Evolutionary conservation across 2,797 vertebrate species (phyloP), one percentile per base, ranked within the genome.

Genomic region (Liparis tanakae): DNA sequence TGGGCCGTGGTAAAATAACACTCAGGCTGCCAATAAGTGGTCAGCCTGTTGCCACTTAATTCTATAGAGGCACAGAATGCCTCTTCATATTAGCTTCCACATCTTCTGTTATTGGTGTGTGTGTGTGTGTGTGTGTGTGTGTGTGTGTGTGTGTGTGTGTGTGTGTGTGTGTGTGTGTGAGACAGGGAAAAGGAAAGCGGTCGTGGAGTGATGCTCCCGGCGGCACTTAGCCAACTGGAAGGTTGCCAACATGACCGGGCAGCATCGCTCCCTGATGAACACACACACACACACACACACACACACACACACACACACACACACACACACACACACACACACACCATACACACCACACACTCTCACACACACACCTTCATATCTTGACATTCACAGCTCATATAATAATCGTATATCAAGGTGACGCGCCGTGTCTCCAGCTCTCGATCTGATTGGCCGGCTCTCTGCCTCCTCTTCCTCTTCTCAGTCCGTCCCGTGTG

Each of bases 11-110:
- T 84, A 86, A 89, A 87, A 86, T 81, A 86, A 87, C 83, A 88
- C 87, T 85, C 85, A 82, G 48, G 62, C 83, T 89, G 82, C 81
- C 87, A 85, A 87, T 87, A 90, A 80, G 80, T 66, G 78, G 75
- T 86, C 81, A 84, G 80, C 78, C 84, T 74, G 84, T 78, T 85
- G 85, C 83, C 86, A 87, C 82, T 90, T 89, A 89, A 90, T 92
- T 85, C 87, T 90, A 71, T 48, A 78, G 78, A 82, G 83, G 80
- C 67, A 75, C 76, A 81, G 80, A 80, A 78, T 72, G 65, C 61
- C 81, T 63, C 85, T 86, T 87, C 82, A 84, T 85, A 86, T 88
- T 87, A 91, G 79, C 82, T 85, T 87, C 87, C 81, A 85, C 84
- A 85, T 91, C 80, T 81, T 84, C 85, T 87, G 70, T 86, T 80